phyloP scores from a whole-genome alignment of 2,113 vertebrate genomes.

The Rhabdomys dilectus region DNA sequence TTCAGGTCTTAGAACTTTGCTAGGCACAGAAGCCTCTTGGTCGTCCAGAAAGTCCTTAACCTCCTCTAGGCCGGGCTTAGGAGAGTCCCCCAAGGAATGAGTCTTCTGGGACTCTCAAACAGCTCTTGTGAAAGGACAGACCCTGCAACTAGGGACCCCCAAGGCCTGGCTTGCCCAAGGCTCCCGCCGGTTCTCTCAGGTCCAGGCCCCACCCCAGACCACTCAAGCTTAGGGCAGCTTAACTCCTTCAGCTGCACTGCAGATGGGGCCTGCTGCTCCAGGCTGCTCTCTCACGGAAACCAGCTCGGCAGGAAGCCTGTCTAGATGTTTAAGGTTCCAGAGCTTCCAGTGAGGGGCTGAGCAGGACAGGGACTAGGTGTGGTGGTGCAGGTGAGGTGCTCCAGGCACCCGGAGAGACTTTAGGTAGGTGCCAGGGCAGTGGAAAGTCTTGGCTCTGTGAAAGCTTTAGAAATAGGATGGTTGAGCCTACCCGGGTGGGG shows the following conservation, averaged over 20 bases:
- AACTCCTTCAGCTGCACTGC: slow-evolving; percentile 77
- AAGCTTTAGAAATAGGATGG: not conserved
- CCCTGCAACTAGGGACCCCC: not conserved
- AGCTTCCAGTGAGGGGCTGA: not conserved
- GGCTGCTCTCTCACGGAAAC: slow-evolving; percentile 57
- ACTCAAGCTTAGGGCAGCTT: slow-evolving; percentile 55
- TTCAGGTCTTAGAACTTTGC: slow-evolving; percentile 35
- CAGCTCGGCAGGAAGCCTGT: slow-evolving; percentile 54
- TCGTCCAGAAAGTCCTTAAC: not conserved
- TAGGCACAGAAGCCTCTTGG: not conserved
- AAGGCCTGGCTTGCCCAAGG: not conserved
- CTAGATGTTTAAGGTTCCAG: slow-evolving; percentile 63
- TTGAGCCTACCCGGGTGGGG: not conserved
- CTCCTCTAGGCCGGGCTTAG: not conserved
- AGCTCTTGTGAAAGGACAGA: not conserved
- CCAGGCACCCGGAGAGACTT: not conserved
- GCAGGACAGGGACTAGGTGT: not conserved
- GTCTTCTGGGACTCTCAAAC: not conserved
- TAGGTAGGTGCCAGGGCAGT: not conserved
- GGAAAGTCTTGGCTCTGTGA: not conserved
- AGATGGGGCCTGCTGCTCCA: slow-evolving; percentile 62
- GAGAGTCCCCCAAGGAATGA: not conserved
- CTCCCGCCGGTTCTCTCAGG: not conserved
- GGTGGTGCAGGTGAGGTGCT: not conserved
- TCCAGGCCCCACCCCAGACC: slow-evolving; percentile 37